A percentile compares a stretch with the other conserved stretches of the same genome.
phyloP scores from a whole-genome alignment of 2,113 vertebrate genomes.

The Cryptotis parvus region DNA sequence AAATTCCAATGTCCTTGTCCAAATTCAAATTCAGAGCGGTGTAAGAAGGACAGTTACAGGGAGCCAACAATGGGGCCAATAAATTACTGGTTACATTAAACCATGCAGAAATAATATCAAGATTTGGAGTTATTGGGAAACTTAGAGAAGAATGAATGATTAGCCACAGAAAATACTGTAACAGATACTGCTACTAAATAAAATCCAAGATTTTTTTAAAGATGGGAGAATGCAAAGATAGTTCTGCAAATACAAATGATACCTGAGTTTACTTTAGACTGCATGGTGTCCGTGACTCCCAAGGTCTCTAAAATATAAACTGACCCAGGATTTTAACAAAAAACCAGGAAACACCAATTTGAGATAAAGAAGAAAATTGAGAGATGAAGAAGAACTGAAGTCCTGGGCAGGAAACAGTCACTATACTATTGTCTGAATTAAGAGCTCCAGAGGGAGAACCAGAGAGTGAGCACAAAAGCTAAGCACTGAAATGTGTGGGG shows the following conservation, averaged over 20 bases:
- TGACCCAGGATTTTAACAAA: neutral
- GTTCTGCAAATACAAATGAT: neutral
- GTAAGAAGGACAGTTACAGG: neutral
- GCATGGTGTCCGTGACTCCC: neutral
- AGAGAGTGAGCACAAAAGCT: too few species aligned
- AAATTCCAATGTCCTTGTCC: too few species aligned
- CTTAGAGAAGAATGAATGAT: neutral
- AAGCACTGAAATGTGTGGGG: too few species aligned
- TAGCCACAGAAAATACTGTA: neutral
- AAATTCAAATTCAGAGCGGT: neutral
- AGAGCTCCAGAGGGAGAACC: too few species aligned
- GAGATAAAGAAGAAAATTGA: neutral
- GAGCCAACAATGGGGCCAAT: fast-evolving
- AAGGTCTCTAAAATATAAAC: neutral
- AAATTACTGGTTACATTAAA: neutral
- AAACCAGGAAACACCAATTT: neutral
- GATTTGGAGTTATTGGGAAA: neutral
- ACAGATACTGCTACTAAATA: neutral
- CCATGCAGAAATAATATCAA: neutral
- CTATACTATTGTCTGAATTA: too few species aligned
- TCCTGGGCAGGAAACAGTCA: too few species aligned
- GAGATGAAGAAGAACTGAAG: too few species aligned
- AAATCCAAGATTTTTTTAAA: neutral
- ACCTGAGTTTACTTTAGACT: neutral
- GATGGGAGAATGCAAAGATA: neutral